Evolutionary conservation across 2,113 vertebrate species (phyloP), one percentile per base, ranked within the genome.

Genomic region (Hassar affinis): DNA sequence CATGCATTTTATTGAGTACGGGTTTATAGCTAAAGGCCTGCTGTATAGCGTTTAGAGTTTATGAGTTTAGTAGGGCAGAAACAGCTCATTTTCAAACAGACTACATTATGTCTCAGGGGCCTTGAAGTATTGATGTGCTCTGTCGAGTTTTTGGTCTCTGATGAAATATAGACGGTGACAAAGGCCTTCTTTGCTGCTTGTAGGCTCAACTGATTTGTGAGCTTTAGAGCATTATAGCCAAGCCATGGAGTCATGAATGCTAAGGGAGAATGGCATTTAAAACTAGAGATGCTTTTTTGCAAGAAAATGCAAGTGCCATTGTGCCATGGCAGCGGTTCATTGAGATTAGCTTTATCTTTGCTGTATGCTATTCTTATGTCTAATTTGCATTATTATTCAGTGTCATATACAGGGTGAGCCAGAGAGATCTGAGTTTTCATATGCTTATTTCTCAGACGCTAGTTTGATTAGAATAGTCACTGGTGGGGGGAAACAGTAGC

Each of bases 81-180:
- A 49, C 30, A 20, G n/a, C 71, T 69, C 64, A 81, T 90, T 84
- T 52, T 87, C 85, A 85, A 81, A 84, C 80, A 75, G 52, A 76
- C 61, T 42, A 57, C 51, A 57, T 52, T 45, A 84, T 83, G 82
- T 88, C 90, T 83, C 85, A 30, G 4, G 88, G 90, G 88, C 82
- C 80, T 4, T 83, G 4, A 38, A 17, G 87, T 92, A 93, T 89
- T 92, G 91, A 93, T 93, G 87, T 88, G 87, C 84, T 87, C 82
- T 86, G 90, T 91, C 89, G 87, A 88, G 81, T 81, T 91, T 90
- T 91, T 91, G 91, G 84, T 88, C 85, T 85, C 85, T 88, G 86
- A 87, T 88, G 89, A 88, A 90, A 89, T 78, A 57, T 90, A 93
- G 89, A 89, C 87, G 54, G 45, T 84, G 86, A 88, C 86, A 91